Conservation (phyloP, 2,113 vertebrate genomes). For the Ascaphus truei region DNA sequence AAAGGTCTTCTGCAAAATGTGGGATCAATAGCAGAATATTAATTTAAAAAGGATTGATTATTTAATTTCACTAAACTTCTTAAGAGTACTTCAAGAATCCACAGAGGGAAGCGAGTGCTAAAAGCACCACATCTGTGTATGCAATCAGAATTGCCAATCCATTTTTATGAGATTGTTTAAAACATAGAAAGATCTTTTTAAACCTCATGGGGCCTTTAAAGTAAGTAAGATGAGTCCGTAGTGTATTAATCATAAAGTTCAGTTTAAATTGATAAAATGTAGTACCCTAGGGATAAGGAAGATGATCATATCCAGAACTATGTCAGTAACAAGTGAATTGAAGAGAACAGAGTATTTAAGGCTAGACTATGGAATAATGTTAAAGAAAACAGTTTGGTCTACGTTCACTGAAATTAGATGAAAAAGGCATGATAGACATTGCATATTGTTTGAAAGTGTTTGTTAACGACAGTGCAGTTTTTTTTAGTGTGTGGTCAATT, state of each 20-base stretch:
- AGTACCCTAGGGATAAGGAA: background rate
- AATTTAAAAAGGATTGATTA: conserved; percentile 6
- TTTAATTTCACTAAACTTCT: background rate
- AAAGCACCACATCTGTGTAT: conserved; percentile 18
- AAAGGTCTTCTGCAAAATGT: too few relatives aligned
- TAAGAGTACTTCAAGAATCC: background rate
- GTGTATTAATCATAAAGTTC: conserved; percentile 28
- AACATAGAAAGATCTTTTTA: conserved; percentile 4
- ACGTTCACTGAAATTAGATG: too few relatives aligned
- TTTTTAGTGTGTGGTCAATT: too few relatives aligned
- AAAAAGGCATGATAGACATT: too few relatives aligned
- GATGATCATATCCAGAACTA: conserved; percentile 9
- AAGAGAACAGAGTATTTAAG: background rate
- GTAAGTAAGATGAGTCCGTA: background rate
- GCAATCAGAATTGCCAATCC: conserved; percentile 9
- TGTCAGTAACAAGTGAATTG: background rate
- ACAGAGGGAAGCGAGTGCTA: background rate
- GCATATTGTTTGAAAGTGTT: too few relatives aligned
- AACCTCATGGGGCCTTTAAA: conserved; percentile 12
- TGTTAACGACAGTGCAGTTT: too few relatives aligned
- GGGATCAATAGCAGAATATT: too few relatives aligned
- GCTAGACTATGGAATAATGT: background rate
- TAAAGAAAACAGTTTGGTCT: background rate
- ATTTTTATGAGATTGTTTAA: conserved; percentile 26
- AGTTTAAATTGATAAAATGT: conserved; percentile 20